These are phyloP conservation scores for Microcebus tavaratra DNA, from an alignment of 2,113 vertebrate genomes.

Conservation along the genomic window DNA sequence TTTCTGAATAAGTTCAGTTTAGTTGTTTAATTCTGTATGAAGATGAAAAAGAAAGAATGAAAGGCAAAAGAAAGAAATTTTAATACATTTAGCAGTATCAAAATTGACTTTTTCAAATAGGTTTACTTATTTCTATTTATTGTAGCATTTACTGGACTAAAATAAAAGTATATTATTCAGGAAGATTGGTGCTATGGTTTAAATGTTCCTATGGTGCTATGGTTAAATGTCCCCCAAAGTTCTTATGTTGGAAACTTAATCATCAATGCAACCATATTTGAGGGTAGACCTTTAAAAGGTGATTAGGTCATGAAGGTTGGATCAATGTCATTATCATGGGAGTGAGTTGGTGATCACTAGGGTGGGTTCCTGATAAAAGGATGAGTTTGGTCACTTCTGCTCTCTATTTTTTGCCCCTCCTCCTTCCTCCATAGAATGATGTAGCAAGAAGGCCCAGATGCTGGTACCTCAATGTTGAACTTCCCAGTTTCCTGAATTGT, in stretches of 20 bases:
- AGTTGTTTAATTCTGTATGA: background rate
- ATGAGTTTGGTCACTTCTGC: background rate
- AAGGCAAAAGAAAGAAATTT: background rate
- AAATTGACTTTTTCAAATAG: background rate
- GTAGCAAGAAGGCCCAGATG: background rate
- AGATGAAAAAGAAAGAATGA: background rate
- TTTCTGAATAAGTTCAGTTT: background rate
- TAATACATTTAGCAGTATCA: background rate
- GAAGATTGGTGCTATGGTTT: background rate
- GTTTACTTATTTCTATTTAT: background rate
- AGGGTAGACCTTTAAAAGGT: background rate
- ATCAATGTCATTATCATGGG: background rate
- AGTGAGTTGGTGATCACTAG: background rate
- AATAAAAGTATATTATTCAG: background rate
- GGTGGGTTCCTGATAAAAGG: background rate
- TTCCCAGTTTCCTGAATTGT: background rate
- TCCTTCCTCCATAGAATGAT: background rate
- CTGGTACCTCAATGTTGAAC: background rate
- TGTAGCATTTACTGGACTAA: background rate
- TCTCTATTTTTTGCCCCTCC: background rate
- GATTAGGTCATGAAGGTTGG: background rate
- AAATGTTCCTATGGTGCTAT: background rate
- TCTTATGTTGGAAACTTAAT: background rate
- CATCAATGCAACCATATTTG: background rate
- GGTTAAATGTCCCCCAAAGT: background rate